Evolutionary conservation across 2,797 vertebrate genomes (phyloP), one percentile per base, ranked within the genome.

Genomic region (Bucorvus abyssinicus): DNA sequence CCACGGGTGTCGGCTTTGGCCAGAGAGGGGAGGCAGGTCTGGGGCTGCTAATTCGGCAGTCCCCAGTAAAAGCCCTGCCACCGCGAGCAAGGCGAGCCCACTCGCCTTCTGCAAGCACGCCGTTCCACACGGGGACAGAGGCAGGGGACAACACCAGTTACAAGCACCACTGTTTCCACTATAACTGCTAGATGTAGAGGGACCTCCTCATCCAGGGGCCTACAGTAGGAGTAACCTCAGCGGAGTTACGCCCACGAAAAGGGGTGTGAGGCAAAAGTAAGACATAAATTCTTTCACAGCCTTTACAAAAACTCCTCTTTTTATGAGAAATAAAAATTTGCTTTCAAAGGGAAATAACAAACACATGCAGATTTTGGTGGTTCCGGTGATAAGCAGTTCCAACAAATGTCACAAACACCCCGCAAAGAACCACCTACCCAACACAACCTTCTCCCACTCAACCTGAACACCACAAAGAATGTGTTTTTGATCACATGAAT

Each of bases 311-410:
- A 18, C 68, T 92, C 68, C 60, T 82, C 91, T 84, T 94, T 93
- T 97, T 97, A 84, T 89, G 92, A 94, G 96, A 94, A 94, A 93
- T 91, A 93, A 97, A 97, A 97, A 97, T 95, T 94, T 97, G 92
- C 94, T 97, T 97, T 96, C 88, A 94, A 95, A 90, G 93, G 91
- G 93, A 98, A 98, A 97, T 93, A 97, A 97, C 86, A 97, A 95
- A 95, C 85, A 74, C 89, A 88, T 95, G 93, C 78, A 96, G 97
- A 97, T 97, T 97, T 97, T 94, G 94, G 92, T 89, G 97, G 95
- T 94, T 94, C 92, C 38, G 45, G 57, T 92, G 94, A 98, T 94
- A 98, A 97, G 96, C 93, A 95, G 94, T 97, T 96, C 82, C 90
- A 98, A 95, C 93, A 97, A 97, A 97, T 92, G 96, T 94, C 95